Evolutionary conservation across 2,888 invertebrate species (phyloP).

Genomic region (Lymantria monacha): DNA sequence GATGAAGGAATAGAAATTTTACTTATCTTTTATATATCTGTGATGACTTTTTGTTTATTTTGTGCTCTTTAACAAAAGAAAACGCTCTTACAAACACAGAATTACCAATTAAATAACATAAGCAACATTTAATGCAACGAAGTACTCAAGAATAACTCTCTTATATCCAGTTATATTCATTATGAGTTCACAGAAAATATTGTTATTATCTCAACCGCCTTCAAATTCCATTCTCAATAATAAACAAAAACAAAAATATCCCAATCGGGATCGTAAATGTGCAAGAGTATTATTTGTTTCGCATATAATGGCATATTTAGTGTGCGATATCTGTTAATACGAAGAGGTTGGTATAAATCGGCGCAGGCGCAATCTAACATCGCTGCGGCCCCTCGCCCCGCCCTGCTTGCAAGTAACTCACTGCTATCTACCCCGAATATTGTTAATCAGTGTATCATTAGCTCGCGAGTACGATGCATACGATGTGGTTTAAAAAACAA

Average conservation of each 20-base stretch:
- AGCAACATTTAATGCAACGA: too few relatives aligned
- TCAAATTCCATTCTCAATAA: constrained; percentile 63
- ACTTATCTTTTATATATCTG: too few relatives aligned
- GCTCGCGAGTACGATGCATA: constrained; percentile 52
- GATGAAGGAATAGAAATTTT: too few relatives aligned
- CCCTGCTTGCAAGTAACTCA: constrained; percentile 72
- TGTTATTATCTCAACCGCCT: constrained; percentile 33
- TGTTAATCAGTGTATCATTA: constrained; percentile 82
- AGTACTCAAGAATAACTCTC: too few relatives aligned
- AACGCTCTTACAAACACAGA: too few relatives aligned
- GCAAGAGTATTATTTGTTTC: constrained; percentile 74
- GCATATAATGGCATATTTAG: constrained; percentile 81
- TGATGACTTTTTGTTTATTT: too few relatives aligned
- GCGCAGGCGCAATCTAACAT: constrained; percentile 74
- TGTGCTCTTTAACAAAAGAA: too few relatives aligned
- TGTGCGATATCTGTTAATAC: constrained; percentile 79
- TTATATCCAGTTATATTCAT: too few relatives aligned
- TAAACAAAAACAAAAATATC: constrained; percentile 55
- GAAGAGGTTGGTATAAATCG: constrained; percentile 75
- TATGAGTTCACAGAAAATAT: constrained; percentile 18
- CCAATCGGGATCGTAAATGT: constrained; percentile 46
- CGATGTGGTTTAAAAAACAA: constrained; percentile 30
- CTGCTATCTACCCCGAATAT: constrained; percentile 79
- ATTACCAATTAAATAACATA: too few relatives aligned
- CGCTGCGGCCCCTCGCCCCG: constrained; percentile 55